Base-by-base conservation (phyloP, 2,888 invertebrate species). In the Atrina japonica region DNA sequence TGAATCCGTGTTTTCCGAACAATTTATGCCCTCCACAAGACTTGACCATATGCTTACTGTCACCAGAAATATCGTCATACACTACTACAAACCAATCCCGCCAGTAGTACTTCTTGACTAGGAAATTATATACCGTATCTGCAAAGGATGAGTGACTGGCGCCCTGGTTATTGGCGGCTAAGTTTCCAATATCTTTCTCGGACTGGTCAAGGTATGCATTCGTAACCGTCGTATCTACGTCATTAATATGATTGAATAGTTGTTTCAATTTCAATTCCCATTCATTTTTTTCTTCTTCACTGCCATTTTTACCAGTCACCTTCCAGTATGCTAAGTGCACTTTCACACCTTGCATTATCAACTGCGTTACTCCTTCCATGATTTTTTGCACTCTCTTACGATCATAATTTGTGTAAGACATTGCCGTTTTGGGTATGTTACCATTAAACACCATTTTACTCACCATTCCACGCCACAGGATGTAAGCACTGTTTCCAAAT, bases 181-280 rank as follows among this genome's bases (percentile, higher is more conserved):
- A 23, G n/a, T 41, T 45, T 6, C 16, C 7, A 41, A 59, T 6
- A 25, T 59, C 59, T 27, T 18, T 21, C 6, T 23, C 23, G 21
- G 14, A 25, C 25, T 21, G 18, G n/a, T 21, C 23, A 25, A 43
- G 25, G 41, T 43, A 59, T 23, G 6, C n/a, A 45, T 23, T 43
- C 16, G n/a, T 41, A 25, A 59, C 43, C 18, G 5, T 3, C 7
- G 5, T 6, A 45, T 59, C 59, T 43, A 59, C 45, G 7, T 9
- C 23, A 16, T 45, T 43, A 18, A 59, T 43, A 27, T 59, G 41
- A n/a, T 43, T 23, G 41, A 45, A 14, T n/a, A 59, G 25, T 16
- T 43, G 21, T n/a, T 59, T 59, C n/a, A 59, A 25, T 23, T 27
- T 59, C 7, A 11, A 16, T 23, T 59, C 59, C 59, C 59, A 59